These are phyloP conservation scores for Trichonephila clavipes DNA, from an alignment of 1,140 invertebrate genomes.

Conservation along the genomic window DNA sequence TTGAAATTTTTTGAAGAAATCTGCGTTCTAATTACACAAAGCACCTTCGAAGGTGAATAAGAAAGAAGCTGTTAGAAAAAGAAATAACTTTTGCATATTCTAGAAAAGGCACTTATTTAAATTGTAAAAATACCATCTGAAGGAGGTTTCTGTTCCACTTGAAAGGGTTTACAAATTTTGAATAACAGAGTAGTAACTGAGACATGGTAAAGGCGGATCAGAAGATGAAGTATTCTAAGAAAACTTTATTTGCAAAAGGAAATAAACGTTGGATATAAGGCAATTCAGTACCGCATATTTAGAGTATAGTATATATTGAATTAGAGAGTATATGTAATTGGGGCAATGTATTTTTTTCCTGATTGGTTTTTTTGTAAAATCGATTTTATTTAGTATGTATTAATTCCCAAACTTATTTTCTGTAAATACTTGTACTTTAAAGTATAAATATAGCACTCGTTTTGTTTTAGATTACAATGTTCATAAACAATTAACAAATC, in stretches of 20 bases:
- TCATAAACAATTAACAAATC: too few relatives aligned
- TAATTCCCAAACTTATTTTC: too few relatives aligned
- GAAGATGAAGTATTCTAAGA: background rate
- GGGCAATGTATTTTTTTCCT: background rate
- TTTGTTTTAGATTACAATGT: too few relatives aligned
- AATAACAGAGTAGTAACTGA: background rate
- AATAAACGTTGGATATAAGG: background rate
- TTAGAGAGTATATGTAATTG: background rate
- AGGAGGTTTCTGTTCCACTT: background rate
- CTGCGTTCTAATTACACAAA: conserved; percentile 27
- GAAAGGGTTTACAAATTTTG: conserved; percentile 14
- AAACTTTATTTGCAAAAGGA: background rate
- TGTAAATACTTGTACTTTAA: too few relatives aligned
- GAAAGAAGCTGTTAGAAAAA: background rate
- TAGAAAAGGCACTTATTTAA: background rate
- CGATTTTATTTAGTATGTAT: too few relatives aligned
- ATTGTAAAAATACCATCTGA: background rate
- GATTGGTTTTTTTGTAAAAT: background rate
- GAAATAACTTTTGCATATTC: background rate
- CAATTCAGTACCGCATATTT: background rate
- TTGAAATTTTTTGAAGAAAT: conserved; percentile 25
- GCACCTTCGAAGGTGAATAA: background rate
- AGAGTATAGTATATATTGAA: background rate
- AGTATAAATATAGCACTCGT: too few relatives aligned
- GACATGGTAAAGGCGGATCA: conserved; percentile 15